Evolutionary conservation across 2,113 vertebrate species (phyloP), one percentile per base, ranked within the genome.

Genomic region (Proterorhinus semilunaris): DNA sequence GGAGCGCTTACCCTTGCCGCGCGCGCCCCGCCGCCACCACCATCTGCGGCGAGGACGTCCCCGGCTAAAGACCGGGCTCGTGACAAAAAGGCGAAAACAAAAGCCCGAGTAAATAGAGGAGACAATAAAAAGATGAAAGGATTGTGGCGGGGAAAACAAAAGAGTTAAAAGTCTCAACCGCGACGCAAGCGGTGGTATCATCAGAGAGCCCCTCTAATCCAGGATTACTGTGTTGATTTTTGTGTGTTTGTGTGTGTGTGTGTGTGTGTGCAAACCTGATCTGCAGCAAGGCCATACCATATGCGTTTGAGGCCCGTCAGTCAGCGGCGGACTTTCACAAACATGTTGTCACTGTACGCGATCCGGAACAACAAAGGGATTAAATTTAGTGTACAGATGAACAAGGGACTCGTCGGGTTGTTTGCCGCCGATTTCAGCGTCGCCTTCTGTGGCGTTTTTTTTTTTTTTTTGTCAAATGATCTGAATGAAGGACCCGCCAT

Each of bases 171-270:
- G 80, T 88, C 84, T 86, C 82, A 82, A 82, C 74, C n/a, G 11
- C 83, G 85, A 88, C 84, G 76, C 82, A 76, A 84, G 83, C 74
- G 1, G 76, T 68, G 54, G 73, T 87, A 83, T 89, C 81, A 85
- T 86, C 84, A 66, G 82, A 83, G 73, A 88, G 79, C 82, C 74
- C 54, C 70, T 80, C 67, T 92, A 91, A 91, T 90, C 89, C 85
- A 62, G 83, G 90, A 90, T 91, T 91, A 89, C 66, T 79, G 75
- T 81, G 72, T 90, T 81, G 89, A 71, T 76, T 74, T n/a, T 84
- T 75, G 62, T 63, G 65, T 44, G 55, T 67, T 62, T 57, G 46
- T 71, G 63, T 62, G 45, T 65, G 57, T 57, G 66, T 59, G 55
- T 67, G 65, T 57, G 46, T 71, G 63, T 55, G 45, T 65, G 57